These are phyloP conservation scores for Cryptosula pallasiana DNA, from an alignment of 2,888 invertebrate species.

Conservation along the genomic window DNA sequence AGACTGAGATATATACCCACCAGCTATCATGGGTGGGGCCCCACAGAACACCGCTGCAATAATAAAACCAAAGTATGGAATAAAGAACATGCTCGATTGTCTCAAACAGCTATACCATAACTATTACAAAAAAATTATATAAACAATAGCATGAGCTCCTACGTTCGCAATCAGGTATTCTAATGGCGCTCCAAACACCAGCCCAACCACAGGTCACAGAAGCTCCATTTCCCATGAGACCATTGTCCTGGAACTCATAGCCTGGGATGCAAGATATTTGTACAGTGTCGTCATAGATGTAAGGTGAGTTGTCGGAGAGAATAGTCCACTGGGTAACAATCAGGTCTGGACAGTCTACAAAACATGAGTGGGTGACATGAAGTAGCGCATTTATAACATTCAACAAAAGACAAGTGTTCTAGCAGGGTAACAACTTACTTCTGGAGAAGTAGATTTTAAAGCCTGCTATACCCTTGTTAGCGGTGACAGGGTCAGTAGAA, in stretches of 20 bases:
- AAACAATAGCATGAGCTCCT: not conserved
- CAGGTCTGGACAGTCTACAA: not conserved
- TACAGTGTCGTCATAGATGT: not conserved
- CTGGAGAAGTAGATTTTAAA: conserved; percentile 1
- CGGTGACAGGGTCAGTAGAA: not conserved
- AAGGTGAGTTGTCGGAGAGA: not conserved
- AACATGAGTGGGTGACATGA: not conserved
- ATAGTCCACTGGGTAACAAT: not conserved
- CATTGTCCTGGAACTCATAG: conserved; percentile 14
- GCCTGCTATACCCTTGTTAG: not conserved
- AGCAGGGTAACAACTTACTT: not conserved
- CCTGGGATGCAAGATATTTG: not conserved
- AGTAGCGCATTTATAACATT: not conserved
- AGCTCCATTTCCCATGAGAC: not conserved
- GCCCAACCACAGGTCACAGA: not conserved
- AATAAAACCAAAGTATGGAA: too few relatives aligned
- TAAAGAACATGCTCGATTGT: too few relatives aligned
- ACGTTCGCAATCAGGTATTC: conserved; percentile 7
- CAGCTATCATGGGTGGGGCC: conserved; percentile 32
- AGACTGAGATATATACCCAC: conserved; percentile 34
- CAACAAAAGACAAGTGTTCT: not conserved
- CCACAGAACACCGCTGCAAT: conserved; percentile 37
- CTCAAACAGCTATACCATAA: too few relatives aligned
- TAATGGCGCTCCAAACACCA: not conserved
- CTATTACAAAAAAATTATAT: too few relatives aligned